phyloP scores from a whole-genome alignment of 2,797 vertebrate genomes.

The Rhinogobio ventralis region DNA sequence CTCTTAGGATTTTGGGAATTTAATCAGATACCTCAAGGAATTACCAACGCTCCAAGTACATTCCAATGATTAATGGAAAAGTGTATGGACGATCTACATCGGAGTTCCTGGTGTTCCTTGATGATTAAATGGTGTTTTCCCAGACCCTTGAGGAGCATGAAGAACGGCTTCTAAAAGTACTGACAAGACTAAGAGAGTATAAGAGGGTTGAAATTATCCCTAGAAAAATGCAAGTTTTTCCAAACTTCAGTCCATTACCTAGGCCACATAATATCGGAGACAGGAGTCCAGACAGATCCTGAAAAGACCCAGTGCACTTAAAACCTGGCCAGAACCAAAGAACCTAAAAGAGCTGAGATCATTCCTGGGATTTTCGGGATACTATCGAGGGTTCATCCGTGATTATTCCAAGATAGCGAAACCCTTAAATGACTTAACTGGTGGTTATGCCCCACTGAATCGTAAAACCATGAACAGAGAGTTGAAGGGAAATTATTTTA shows the following conservation, averaged over 20 bases:
- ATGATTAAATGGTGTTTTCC: background rate
- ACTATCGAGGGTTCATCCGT: background rate
- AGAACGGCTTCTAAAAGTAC: background rate
- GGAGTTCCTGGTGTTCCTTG: background rate
- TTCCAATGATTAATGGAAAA: slow-evolving; percentile 24
- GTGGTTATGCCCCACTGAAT: background rate
- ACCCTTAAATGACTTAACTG: background rate
- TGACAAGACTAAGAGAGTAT: background rate
- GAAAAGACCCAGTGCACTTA: no score
- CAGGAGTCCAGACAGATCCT: no score
- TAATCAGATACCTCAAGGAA: background rate
- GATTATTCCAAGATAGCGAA: background rate
- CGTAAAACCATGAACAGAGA: background rate
- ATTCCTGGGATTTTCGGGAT: background rate
- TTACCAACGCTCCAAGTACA: background rate
- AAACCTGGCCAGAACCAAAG: no score
- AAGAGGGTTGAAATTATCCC: background rate
- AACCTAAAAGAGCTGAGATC: no score
- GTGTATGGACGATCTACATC: slow-evolving; percentile 9
- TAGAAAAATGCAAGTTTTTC: background rate
- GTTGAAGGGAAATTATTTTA: background rate
- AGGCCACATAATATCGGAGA: background rate
- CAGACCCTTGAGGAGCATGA: background rate
- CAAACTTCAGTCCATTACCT: background rate
- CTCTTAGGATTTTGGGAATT: slow-evolving; percentile 8